Base-by-base conservation (phyloP, 2,888 invertebrate genomes). In the Cerastis leucographa region DNA sequence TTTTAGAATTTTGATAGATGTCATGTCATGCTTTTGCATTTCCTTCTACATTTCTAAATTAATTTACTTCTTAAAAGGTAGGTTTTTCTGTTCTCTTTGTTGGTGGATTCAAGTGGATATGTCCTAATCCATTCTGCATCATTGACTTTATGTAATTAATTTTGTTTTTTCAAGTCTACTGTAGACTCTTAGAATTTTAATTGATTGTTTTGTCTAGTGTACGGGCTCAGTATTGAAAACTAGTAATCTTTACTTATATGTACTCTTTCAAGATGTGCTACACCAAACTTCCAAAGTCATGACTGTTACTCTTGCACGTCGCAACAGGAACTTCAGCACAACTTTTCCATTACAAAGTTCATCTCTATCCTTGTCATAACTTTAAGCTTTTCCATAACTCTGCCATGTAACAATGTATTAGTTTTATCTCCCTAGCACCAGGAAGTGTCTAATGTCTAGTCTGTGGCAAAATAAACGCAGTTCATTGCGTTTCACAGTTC, bases 401-500 rank as follows among this genome's bases (percentile, higher is more conserved):
- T 22, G n/a, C 17, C 9, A 14, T 42, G 11, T 22, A 40, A 83
- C 46, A 66, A 64, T 68, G 49, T 76, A 44, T 62, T 42, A 61
- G 8, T 59, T 68, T 68, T 68, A 75, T 71, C 70, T 61, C 25
- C 29, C 2, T 17, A 29, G 11, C 29, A 49, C 56, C 70, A 76
- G 78, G 69, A 83, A 78, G 67, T 22, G n/a, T 9, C 29, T 78
- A 66, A 83, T 71, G 40, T 56, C 29, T 35, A 56, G 35, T 67
- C 66, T n/a, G 51, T 35, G 42, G 51, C 9, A 66, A 54, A 67
- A 75, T 80, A 72, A 76, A 70, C 56, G 69, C 66, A 85, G 76
- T 83, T 83, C 64, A 54, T 42, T 72, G 71, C 76, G 72, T 83
- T 81, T 73, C 72, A 83, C 85, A 71, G 85, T 67, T 76, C 76